These are phyloP conservation scores for Megalops cyprinoides DNA, from an alignment of 2,797 vertebrate genomes.

Conservation along the genomic window DNA sequence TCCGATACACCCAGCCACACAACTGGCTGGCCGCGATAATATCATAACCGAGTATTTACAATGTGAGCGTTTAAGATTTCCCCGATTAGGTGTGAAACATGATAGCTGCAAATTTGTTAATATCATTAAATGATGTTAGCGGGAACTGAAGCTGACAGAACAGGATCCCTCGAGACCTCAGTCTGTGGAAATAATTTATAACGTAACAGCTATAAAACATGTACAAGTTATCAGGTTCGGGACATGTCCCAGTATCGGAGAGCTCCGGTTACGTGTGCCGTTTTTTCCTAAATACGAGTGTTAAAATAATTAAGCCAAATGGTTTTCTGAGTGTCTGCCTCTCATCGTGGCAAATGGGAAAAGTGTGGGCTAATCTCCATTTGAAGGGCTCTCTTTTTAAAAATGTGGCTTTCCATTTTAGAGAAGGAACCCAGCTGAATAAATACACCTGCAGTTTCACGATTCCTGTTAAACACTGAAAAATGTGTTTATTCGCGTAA, in stretches of 20 bases:
- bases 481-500: neutral
- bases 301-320: conserved; percentile 96
- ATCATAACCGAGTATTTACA: conserved; percentile 93
- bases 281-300: conserved; percentile 77
- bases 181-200: conserved; percentile 98
- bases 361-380: conserved; percentile 24
- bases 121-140: conserved; percentile 98
- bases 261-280: conserved; percentile 83
- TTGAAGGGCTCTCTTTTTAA: conserved; percentile 11
- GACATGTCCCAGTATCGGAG: conserved; percentile 82
- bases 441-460: neutral
- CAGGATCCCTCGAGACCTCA: conserved; percentile 83
- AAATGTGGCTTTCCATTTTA: neutral
- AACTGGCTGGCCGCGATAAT: conserved; percentile 87
- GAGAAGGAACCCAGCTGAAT: neutral
- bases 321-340: conserved; percentile 79
- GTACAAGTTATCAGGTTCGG: conserved; percentile 92
- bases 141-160: conserved; percentile 91
- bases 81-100: conserved; percentile 95
- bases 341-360: conserved; percentile 26
- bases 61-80: conserved; percentile 98
- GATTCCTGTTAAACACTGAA: neutral
- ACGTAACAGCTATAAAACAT: conserved; percentile 97
- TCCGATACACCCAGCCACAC: conserved; percentile 76
- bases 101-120: conserved; percentile 98